phyloP scores from a whole-genome alignment of 1,140 invertebrate genomes.

The Zaprionus lachaisei region DNA sequence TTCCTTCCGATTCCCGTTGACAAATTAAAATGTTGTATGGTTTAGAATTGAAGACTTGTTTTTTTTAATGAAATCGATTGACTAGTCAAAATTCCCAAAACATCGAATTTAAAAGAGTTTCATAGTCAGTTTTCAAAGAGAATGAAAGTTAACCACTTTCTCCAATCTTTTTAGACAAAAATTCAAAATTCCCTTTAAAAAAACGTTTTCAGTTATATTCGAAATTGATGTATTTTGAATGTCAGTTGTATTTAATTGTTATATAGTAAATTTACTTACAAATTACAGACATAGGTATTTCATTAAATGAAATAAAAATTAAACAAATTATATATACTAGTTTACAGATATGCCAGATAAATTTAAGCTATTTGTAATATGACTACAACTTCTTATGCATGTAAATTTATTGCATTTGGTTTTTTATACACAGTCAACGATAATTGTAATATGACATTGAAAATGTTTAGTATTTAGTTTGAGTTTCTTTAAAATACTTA shows the following conservation, averaged over 20 bases:
- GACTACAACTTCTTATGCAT: slow-evolving; percentile 50
- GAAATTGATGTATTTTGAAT: slow-evolving; percentile 28
- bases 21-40: not conserved
- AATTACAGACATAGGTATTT: slow-evolving; percentile 24
- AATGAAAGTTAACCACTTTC: not conserved
- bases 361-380: slow-evolving; percentile 46
- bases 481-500: slow-evolving; percentile 21
- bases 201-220: slow-evolving; percentile 20
- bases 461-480: slow-evolving; percentile 51
- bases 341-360: slow-evolving; percentile 46
- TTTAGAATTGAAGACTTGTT: not conserved
- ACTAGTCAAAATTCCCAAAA: too few species aligned
- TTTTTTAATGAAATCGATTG: not conserved
- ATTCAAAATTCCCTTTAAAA: slow-evolving; percentile 1
- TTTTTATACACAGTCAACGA: slow-evolving; percentile 68
- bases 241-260: slow-evolving; percentile 33
- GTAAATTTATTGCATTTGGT: slow-evolving; percentile 67
- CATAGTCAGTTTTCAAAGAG: not conserved
- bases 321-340: slow-evolving; percentile 44
- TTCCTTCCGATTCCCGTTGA: not conserved
- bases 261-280: slow-evolving; percentile 35
- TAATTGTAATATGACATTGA: slow-evolving; percentile 51
- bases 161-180: not conserved
- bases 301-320: slow-evolving; percentile 29
- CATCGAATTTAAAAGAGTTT: not conserved